These are phyloP conservation scores for Pteromalus puparum DNA, from an alignment of 1,140 invertebrate species.

Conservation along the genomic window DNA sequence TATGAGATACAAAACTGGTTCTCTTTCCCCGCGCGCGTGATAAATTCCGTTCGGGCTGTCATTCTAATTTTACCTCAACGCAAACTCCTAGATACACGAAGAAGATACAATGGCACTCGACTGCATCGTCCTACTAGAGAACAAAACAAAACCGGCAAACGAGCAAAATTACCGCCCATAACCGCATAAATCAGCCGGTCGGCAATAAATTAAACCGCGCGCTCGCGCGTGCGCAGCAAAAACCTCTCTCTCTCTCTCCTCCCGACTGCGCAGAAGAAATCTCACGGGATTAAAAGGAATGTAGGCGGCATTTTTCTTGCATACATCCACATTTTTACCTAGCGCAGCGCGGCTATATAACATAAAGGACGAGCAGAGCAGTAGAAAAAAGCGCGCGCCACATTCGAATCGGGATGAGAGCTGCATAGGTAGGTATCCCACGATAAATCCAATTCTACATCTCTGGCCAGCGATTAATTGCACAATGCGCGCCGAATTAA, in stretches of 20 bases:
- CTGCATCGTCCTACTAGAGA: neutral
- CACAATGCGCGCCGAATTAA: neutral
- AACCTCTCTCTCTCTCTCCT: neutral
- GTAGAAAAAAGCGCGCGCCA: neutral
- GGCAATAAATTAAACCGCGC: conserved; percentile 9
- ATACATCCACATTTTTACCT: neutral
- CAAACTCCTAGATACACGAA: too few relatives aligned
- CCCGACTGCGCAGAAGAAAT: neutral
- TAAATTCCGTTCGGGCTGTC: too few relatives aligned
- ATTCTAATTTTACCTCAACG: too few relatives aligned
- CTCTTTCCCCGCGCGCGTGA: too few relatives aligned
- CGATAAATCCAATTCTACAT: neutral
- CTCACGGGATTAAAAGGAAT: neutral
- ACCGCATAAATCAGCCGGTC: conserved; percentile 13
- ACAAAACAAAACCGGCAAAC: neutral
- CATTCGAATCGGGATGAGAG: neutral
- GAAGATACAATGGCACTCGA: too few relatives aligned
- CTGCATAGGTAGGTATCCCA: neutral
- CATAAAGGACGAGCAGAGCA: neutral
- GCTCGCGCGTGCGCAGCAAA: neutral
- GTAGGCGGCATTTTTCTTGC: conserved; percentile 5
- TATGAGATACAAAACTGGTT: too few relatives aligned
- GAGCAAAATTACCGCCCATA: conserved; percentile 27
- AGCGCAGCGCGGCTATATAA: neutral
- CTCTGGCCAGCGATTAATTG: neutral